A percentile compares a stretch with the other conserved stretches of the same genome.
These are phyloP conservation scores for Drosophila elegans DNA, from an alignment of 1,140 invertebrate genomes.

Conservation along the genomic window DNA sequence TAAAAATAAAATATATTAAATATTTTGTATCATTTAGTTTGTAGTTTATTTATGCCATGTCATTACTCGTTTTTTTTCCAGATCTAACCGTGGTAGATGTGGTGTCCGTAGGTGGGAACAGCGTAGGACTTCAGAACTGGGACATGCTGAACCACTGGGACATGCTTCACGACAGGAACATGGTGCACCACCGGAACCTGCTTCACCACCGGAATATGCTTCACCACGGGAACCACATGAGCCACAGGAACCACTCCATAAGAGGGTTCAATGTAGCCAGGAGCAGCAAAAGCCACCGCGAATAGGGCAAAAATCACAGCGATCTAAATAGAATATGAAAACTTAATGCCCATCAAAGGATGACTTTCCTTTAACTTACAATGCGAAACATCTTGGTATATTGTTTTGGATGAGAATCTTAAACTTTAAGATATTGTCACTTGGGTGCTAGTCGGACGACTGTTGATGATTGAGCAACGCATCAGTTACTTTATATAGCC, in stretches of 20 bases:
- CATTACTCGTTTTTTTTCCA: neutral
- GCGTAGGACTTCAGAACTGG: conserved; percentile 44
- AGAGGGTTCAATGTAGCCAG: conserved; percentile 39
- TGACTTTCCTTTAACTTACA: conserved; percentile 21
- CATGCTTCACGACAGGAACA: conserved; percentile 20
- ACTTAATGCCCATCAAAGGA: neutral
- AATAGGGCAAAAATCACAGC: conserved; percentile 35
- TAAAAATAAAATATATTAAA: no score
- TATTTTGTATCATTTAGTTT: neutral
- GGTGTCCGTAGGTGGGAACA: conserved; percentile 33
- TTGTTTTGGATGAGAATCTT: neutral
- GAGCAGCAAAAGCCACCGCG: conserved; percentile 37
- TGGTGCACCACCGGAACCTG: conserved; percentile 27
- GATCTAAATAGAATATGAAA: conserved; percentile 5
- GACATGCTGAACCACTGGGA: conserved; percentile 34
- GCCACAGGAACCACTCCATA: conserved; percentile 33
- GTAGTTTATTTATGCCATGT: conserved; percentile 11
- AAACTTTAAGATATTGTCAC: conserved; percentile 8
- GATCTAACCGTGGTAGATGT: conserved; percentile 31
- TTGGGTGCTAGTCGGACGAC: conserved; percentile 15
- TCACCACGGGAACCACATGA: conserved; percentile 36
- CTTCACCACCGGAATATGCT: conserved; percentile 30
- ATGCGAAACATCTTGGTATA: conserved; percentile 44
- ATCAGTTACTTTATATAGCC: conserved; percentile 5
- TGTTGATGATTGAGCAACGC: conserved; percentile 26